Percentiles rank a stretch among this genome's conserved stretches.
phyloP scores from a whole-genome alignment of 2,113 vertebrate species.

The Phocoena phocoena region DNA sequence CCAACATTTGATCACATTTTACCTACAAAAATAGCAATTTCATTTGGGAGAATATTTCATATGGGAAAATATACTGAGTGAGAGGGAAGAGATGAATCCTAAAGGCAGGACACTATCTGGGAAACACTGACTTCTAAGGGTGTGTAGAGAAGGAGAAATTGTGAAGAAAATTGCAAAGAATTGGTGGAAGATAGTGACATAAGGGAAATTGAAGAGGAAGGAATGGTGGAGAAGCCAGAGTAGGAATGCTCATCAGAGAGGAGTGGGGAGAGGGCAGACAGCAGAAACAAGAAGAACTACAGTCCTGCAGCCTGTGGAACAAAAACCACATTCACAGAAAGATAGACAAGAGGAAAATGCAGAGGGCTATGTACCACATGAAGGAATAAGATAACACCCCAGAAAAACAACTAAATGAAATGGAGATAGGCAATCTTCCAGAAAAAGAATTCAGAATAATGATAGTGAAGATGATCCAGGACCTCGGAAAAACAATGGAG shows the following conservation, averaged over 20 bases:
- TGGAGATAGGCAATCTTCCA: too few relatives aligned
- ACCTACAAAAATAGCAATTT: background rate
- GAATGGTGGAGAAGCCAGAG: background rate
- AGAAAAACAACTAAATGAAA: too few relatives aligned
- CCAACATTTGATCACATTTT: background rate
- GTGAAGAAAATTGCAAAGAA: constrained; percentile 5
- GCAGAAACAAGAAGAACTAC: too few relatives aligned
- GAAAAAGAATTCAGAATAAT: too few relatives aligned
- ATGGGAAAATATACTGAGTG: background rate
- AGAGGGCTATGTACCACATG: too few relatives aligned
- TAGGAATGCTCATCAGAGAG: background rate
- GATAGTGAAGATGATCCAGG: too few relatives aligned
- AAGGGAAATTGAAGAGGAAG: background rate
- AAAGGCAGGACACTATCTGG: background rate
- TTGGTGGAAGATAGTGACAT: background rate
- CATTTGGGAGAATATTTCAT: background rate
- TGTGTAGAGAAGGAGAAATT: background rate
- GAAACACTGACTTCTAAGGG: background rate
- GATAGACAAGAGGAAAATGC: too few relatives aligned
- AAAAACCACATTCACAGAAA: too few relatives aligned
- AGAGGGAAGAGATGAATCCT: background rate
- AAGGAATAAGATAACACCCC: too few relatives aligned
- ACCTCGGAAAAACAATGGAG: too few relatives aligned
- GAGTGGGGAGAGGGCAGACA: too few relatives aligned
- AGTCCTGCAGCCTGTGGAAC: too few relatives aligned